Conservation (phyloP, 2,113 vertebrate genomes). For the Tinamus guttatus region DNA sequence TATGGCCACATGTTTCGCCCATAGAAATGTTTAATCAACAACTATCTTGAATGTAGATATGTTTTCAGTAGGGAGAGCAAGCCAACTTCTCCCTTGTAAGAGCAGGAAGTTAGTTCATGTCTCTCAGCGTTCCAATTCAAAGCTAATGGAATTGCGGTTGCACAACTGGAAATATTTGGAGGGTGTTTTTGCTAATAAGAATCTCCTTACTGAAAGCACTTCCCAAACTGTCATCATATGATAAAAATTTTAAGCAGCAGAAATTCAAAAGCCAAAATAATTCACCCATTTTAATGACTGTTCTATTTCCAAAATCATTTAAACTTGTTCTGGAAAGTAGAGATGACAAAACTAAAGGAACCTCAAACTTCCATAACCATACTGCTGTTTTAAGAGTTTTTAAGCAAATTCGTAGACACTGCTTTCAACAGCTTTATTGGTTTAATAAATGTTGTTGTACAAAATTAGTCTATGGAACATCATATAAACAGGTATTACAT, state of each 20-base stretch:
- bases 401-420: not conserved
- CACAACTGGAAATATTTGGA: not conserved
- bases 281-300: not conserved
- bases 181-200: not conserved
- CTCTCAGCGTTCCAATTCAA: not conserved
- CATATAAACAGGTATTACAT: slow-evolving; percentile 16
- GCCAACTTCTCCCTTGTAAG: not conserved
- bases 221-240: not conserved
- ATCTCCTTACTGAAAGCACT: not conserved
- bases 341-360: not conserved
- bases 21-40: not conserved
- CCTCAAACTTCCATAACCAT: not conserved
- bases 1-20: not conserved
- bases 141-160: not conserved
- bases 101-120: not conserved
- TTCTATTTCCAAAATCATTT: not conserved
- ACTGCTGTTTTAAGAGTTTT: not conserved
- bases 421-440: slow-evolving; percentile 74
- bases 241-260: not conserved
- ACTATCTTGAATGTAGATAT: not conserved
- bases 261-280: not conserved
- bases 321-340: not conserved
- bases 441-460: slow-evolving; percentile 66
- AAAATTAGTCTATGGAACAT: slow-evolving; percentile 69
- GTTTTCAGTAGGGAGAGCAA: not conserved